Evolutionary conservation across 2,113 vertebrate species (phyloP), one percentile per base, ranked within the genome.

Genomic region (Trinectes maculatus): DNA sequence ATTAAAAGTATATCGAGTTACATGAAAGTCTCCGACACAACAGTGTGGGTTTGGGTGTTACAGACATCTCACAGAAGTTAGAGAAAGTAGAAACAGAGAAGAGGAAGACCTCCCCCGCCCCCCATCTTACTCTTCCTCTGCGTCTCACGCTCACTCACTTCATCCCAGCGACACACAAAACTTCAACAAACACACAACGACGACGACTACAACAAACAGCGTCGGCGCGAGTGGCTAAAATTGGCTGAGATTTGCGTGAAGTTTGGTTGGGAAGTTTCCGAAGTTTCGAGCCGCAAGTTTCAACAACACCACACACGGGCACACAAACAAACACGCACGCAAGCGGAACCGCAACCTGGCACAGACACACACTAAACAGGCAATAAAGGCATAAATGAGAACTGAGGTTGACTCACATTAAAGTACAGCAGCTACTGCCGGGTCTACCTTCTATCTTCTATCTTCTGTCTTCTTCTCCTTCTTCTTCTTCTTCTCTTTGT

Each of bases 361-460:
- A 3, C 12, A 39, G 6, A 43, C 28, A 42, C 25, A 11, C 55
- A 15, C 16, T 6, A 53, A 2, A n/a, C n/a, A n/a, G n/a, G n/a
- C n/a, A n/a, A n/a, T n/a, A n/a, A n/a, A n/a, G n/a, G n/a, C n/a
- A n/a, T n/a, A n/a, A n/a, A n/a, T n/a, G n/a, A 51, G 18, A 7
- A 40, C 6, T 0, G n/a, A 39, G 6, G 6, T 6, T 2, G 43
- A 75, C 85, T 85, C 73, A 84, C 85, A 13, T 55, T 65, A 25
- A 42, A 22, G 16, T 8, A 52, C 26, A 2, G 64, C 16, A 2
- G 43, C n/a, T 8, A 5, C 6, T 59, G 40, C 6, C 5, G 26
- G 33, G 52, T 53, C 56, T 72, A 53, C 66, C 43, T 49, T 73
- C 68, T 55, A n/a, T 42, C 44, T 49, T 51, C 51, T 67, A n/a